Conservation (phyloP, 2,888 invertebrate genomes). For the Andrena hattorfiana region DNA sequence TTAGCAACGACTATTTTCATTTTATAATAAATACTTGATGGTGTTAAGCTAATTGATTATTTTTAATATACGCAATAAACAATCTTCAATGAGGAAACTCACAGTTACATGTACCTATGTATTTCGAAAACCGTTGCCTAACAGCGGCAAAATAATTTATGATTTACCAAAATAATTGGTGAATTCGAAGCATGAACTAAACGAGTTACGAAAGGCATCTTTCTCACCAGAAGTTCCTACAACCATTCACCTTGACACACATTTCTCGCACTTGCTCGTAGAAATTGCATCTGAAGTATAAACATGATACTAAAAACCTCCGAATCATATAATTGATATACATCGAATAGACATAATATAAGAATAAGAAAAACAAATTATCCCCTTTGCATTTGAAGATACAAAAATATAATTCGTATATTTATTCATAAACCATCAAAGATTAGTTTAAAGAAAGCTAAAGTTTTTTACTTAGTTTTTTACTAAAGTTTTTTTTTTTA, state of each 20-base stretch:
- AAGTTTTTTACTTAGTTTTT: too few species aligned
- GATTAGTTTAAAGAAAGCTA: too few species aligned
- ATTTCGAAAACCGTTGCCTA: not conserved
- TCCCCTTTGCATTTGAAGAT: not conserved
- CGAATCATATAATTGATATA: not conserved
- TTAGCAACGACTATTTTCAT: too few species aligned
- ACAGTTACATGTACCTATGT: not conserved
- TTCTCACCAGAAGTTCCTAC: conserved; percentile 47
- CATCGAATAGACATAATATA: not conserved
- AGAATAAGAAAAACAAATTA: not conserved
- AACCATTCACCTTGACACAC: conserved; percentile 76
- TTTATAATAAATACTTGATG: too few species aligned
- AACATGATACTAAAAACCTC: not conserved
- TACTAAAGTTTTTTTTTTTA: too few species aligned
- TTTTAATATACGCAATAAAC: too few species aligned
- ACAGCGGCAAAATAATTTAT: not conserved
- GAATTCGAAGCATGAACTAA: not conserved
- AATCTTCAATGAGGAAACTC: not conserved
- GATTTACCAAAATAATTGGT: not conserved
- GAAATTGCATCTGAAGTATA: conserved; percentile 39
- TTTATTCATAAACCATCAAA: too few species aligned
- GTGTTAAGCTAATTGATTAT: too few species aligned
- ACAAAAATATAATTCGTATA: too few species aligned
- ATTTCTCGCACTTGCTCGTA: conserved; percentile 60
- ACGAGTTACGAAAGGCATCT: conserved; percentile 59